Conservation (phyloP, 2,797 vertebrate genomes). For the Geotrypetes seraphini region DNA sequence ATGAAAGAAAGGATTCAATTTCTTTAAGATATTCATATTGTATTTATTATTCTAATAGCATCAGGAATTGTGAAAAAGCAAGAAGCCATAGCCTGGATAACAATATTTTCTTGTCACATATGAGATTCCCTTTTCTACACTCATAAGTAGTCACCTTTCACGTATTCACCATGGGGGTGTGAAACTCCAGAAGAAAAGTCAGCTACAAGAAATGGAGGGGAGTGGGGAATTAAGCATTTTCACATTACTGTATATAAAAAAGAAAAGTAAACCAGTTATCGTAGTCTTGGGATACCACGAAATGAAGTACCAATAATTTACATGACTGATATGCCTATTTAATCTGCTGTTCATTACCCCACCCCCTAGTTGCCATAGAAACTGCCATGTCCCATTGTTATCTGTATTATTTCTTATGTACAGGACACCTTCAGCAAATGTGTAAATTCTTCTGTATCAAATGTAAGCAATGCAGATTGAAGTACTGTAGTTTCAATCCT, state of each 20-base stretch:
- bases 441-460: background rate
- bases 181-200: conserved; percentile 5
- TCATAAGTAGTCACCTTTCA: conserved; percentile 6
- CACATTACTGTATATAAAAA: too few species aligned
- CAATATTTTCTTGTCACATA: conserved; percentile 2
- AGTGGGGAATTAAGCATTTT: conserved; percentile 6
- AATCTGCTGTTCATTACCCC: conserved; percentile 39
- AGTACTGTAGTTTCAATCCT: too few species aligned
- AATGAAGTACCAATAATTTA: conserved; percentile 30
- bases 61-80: too few species aligned
- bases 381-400: conserved; percentile 39
- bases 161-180: conserved; percentile 12
- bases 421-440: conserved; percentile 35
- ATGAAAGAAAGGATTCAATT: too few species aligned
- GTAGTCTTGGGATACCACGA: conserved; percentile 9
- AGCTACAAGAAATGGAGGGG: conserved; percentile 3
- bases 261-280: conserved; percentile 11
- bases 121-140: background rate
- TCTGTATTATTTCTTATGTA: conserved; percentile 35
- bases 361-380: conserved; percentile 52
- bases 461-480: conserved; percentile 7
- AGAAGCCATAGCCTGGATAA: conserved; percentile 7
- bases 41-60: too few species aligned
- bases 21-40: too few species aligned
- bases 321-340: conserved; percentile 42